Evolutionary conservation across 1,140 invertebrate genomes (phyloP), one percentile per base, ranked within the genome.

Genomic region (Hydropsyche tenuis): DNA sequence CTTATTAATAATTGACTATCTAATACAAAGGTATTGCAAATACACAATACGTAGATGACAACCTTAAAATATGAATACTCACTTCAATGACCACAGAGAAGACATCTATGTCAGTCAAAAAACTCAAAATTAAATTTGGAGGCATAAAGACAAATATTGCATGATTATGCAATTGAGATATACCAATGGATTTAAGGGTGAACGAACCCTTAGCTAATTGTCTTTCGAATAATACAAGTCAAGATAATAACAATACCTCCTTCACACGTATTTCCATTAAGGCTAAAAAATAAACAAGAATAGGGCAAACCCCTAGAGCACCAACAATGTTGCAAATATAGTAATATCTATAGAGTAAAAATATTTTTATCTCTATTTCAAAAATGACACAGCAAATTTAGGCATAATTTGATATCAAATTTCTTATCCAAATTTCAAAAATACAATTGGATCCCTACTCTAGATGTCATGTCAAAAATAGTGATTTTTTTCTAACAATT

Each of bases 401-500:
- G 68, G 60, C 53, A 45, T 66, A 63, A 74, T 69, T 51, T 65
- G 62, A 70, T 70, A 70, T 56, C 12, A 37, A 56, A 30, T 56
- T 48, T 46, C 48, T 45, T 48, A 37, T 27, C 42, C 68, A 60
- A 56, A 37, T 45, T 72, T 72, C 73, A 74, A 77, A 77, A 77
- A 77, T 77, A 77, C 73, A 77, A 69, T 74, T 69, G 46, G 22
- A 64, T 74, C 63, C 65, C 75, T 77, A 77, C 51, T 65, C 75
- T 77, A 77, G 48, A 66, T 77, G 73, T 77, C 75, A 77, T 77
- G 75, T 77, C 75, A 77, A 77, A 77, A 77, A 77, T 77, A 77
- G 73, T 77, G 63, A 72, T 77, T 74, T 74, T 37, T 9, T 30
- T 74, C 62, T 74, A 74, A 74, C 60, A n/a, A n/a, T n/a, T 37